Base-by-base conservation (phyloP, 2,113 vertebrate genomes). In the Dinomys branickii region DNA sequence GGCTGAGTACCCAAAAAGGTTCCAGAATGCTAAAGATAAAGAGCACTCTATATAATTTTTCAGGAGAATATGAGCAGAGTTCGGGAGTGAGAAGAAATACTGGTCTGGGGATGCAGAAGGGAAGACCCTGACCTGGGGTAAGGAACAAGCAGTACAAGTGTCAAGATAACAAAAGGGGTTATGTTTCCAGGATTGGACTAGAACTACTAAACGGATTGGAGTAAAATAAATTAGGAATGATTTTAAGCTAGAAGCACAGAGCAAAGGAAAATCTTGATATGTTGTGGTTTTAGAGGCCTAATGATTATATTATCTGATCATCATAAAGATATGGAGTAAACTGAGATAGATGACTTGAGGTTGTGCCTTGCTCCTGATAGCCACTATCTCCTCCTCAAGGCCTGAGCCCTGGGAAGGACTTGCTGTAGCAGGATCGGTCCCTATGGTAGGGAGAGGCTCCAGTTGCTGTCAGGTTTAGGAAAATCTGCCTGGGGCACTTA, bases 161-260 rank as follows among this genome's bases (percentile, higher is more conserved):
- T 22, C 63, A 58, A 16, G n/a, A 86, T 54, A 78, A 11, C 35
- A 95, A 85, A 47, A 91, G 6, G 38, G 7, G 2, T 73, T 86
- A 20, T 9, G 33, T 94, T 92, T 87, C 83, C 12, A 56, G 54
- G 30, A 80, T 7, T 83, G 5, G 17, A 44, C 83, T 69, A n/a
- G 7, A 96, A 80, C 75, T 69, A 85, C 14, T 86, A 96, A 93
- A 58, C 93, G 9, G 67, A 47, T 88, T 41, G 35, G 16, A 14
- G 47, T 78, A 89, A 96, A 90, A 80, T 67, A 84, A 90, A 44
- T 35, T 82, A 78, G 44, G 50, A 63, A 78, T 71, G 12, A 78
- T 77, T 92, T 89, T 26, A 87, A 92, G 41, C 89, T 90, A 94
- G 75, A 96, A 80, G n/a, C 13, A 78, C 3, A 93, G 38, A 67